Evolutionary conservation across 2,797 vertebrate genomes (phyloP), one percentile per base, ranked within the genome.

Genomic region (Pristis pectinata): DNA sequence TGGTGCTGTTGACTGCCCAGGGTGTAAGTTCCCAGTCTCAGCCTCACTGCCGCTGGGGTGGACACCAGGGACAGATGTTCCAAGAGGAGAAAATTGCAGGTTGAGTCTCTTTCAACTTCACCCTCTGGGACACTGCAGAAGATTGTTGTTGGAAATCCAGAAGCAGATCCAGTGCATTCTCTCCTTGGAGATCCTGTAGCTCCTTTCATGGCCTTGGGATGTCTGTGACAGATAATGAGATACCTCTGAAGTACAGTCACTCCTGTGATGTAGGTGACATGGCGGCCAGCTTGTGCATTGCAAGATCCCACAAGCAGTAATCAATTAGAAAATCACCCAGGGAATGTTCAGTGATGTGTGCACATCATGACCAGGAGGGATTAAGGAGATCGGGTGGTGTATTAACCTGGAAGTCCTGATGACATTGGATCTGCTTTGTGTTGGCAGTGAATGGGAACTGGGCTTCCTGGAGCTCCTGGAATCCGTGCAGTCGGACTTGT

Each of bases 401-500:
- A 0, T 59, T n/a, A 11, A 87, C 27, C 10, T 56, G 82, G 27
- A 56, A 41, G 17, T 11, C 2, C 30, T 9, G 49, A n/a, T 89
- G 34, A 9, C 53, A 2, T 49, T 17, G 27, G 44, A 17, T 67
- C 11, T 34, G 1, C 34, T n/a, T 93, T 34, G 5, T 87, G 49
- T 74, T 61, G 30, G 44, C 83, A 94, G 94, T 83, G 94, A 64
- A 94, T 22, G 77, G 79, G n/a, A 89, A 37, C 19, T 94, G 94
- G 94, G 34, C 56, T 49, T 30, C 56, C 94, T 94, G 94, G 94
- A 49, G 83, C 44, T 6, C 49, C 22, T 94, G 94, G 94, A 72
- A 17, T 2, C 79, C 80, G 6, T 94, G 94, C 77, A 94, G 94
- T 11, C 56, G 59, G 70, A 94, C 34, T 59, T 94, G 94, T 0